Conservation (phyloP, 2,888 invertebrate species). For the Tinea semifulvella region DNA sequence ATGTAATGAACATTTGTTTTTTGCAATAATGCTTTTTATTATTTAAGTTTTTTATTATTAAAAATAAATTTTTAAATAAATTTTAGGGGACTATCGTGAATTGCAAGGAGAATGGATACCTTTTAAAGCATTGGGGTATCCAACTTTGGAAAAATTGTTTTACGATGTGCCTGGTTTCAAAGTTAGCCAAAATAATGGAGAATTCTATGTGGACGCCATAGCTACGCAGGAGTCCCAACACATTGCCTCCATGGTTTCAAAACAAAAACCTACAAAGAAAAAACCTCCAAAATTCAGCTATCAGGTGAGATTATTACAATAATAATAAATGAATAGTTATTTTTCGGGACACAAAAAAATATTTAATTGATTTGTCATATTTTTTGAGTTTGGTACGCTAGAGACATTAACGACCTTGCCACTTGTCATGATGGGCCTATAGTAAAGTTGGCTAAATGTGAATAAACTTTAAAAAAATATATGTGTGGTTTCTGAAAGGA, state of each 20-base stretch:
- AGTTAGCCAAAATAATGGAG: conserved; percentile 56
- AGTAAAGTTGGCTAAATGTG: too few relatives aligned
- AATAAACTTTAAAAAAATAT: too few relatives aligned
- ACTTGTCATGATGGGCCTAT: too few relatives aligned
- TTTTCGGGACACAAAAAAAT: too few relatives aligned
- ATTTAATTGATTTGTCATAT: too few relatives aligned
- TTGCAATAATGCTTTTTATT: background rate
- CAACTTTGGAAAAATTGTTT: conserved; percentile 67
- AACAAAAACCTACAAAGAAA: conserved; percentile 53
- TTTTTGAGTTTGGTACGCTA: too few relatives aligned
- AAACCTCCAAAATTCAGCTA: conserved; percentile 33
- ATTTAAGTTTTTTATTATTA: background rate
- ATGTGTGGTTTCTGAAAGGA: too few relatives aligned
- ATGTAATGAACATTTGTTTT: too few relatives aligned
- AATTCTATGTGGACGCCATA: conserved; percentile 65
- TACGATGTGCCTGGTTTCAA: conserved; percentile 65
- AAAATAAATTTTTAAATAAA: background rate
- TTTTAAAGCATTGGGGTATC: conserved; percentile 67
- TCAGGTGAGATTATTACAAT: conserved; percentile 39
- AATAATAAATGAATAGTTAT: background rate
- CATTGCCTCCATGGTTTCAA: conserved; percentile 61
- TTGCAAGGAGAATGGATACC: conserved; percentile 73
- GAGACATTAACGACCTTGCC: too few relatives aligned
- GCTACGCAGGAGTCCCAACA: conserved; percentile 68
- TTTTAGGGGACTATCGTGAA: conserved; percentile 67